Evolutionary conservation across 2,888 invertebrate genomes (phyloP).

Genomic region (Branchellion lobata): DNA sequence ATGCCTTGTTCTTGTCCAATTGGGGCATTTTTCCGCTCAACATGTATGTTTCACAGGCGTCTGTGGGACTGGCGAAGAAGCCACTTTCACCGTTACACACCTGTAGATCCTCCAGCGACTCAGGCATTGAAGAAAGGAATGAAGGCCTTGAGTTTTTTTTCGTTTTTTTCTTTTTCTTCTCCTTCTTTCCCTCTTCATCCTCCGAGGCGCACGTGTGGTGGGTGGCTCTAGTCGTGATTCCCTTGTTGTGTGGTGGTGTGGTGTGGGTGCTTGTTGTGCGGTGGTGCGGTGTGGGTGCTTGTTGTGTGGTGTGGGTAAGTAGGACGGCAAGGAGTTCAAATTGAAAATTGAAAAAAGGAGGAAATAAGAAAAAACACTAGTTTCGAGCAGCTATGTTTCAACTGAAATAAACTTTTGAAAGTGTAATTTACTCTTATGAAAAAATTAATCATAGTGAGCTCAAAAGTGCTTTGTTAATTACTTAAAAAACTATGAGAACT

Average conservation of each 20-base stretch:
- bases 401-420: too few relatives aligned
- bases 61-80: slow-evolving; percentile 52
- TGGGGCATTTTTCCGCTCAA: slow-evolving; percentile 49
- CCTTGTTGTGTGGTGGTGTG: slow-evolving; percentile 45
- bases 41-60: slow-evolving; percentile 50
- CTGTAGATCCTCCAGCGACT: slow-evolving; percentile 21
- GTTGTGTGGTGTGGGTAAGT: too few relatives aligned
- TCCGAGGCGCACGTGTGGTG: slow-evolving; percentile 49
- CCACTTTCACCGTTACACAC: slow-evolving; percentile 52
- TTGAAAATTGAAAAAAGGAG: too few relatives aligned
- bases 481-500: too few relatives aligned
- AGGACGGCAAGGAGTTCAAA: too few relatives aligned
- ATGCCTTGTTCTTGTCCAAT: slow-evolving; percentile 50
- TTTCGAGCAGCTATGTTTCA: too few relatives aligned
- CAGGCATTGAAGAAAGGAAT: not conserved
- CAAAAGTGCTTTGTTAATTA: too few relatives aligned
- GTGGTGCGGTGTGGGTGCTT: too few relatives aligned
- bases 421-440: too few relatives aligned
- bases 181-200: slow-evolving; percentile 7
- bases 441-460: too few relatives aligned
- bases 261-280: too few relatives aligned
- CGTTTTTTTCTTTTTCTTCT: slow-evolving; percentile 50
- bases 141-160: slow-evolving; percentile 30
- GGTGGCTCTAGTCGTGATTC: slow-evolving; percentile 52
- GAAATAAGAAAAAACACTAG: too few relatives aligned